Conservation (phyloP, 2,113 vertebrate genomes). For the Bungarus multicinctus region DNA sequence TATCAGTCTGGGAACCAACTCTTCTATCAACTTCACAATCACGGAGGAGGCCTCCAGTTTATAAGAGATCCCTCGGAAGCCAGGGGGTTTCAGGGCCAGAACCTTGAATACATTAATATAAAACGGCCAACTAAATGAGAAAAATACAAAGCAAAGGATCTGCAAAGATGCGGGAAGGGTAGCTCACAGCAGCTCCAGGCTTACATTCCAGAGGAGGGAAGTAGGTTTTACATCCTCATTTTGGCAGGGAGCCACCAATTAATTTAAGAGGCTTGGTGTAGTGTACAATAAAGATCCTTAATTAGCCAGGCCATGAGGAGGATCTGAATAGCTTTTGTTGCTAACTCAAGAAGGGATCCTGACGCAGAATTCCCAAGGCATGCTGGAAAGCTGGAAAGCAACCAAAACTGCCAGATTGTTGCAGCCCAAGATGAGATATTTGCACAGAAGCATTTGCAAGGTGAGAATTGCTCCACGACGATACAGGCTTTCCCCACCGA, state of each 20-base stretch:
- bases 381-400: neutral
- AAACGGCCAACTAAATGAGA: neutral
- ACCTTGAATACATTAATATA: neutral
- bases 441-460: neutral
- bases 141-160: neutral
- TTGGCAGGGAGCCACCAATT: neutral
- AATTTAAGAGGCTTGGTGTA: neutral
- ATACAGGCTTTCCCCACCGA: too few species aligned
- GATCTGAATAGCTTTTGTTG: neutral
- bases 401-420: neutral
- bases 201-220: neutral
- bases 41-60: neutral
- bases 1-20: neutral
- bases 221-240: neutral
- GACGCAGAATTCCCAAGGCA: neutral
- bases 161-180: neutral
- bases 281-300: neutral
- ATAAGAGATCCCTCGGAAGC: neutral
- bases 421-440: neutral
- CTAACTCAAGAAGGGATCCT: neutral
- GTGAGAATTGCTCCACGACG: neutral
- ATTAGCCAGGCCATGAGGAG: neutral
- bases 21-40: neutral
- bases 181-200: neutral
- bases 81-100: neutral